Base-by-base conservation (phyloP, 2,797 vertebrate genomes). In the Ctenosaura bakeri region DNA sequence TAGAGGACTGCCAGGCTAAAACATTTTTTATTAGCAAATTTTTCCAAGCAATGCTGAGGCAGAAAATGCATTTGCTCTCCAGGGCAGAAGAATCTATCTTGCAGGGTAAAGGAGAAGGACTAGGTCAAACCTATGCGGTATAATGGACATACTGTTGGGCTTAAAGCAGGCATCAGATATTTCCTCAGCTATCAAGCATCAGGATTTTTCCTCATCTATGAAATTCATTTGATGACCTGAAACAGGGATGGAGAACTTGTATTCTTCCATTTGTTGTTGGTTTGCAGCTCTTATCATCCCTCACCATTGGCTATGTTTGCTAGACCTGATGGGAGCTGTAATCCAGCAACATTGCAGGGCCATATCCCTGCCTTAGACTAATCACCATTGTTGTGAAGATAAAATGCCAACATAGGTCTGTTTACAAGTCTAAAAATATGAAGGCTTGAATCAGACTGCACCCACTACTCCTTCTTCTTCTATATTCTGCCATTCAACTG, bases 41-140 rank as follows among this genome's bases (percentile, higher is more conserved):
- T 87, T 59, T 66, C 10, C 87, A 73, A 42, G 50, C 64, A 87
- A 52, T 18, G n/a, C 46, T 35, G 66, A 88, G 64, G 46, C 35
- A 73, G 87, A 32, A 88, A 71, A 54, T 74, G 66, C 62, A 80
- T 80, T 80, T 80, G 24, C 29, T 69, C 8, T 64, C 18, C 42
- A 32, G 35, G 38, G 4, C 74, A 78, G 73, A 66, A 64, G 24
- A 59, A 52, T 50, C 20, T 50, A 46, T 38, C 76, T 64, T 87
- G 9, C 74, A 87, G n/a, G 56, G 79, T 66, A 66, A 64, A 77
- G 22, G 16, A 79, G 62, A 78, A 78, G 69, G 64, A 22, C 6
- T 24, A 52, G 42, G 69, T 46, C 26, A 14, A 52, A 54, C 20
- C 10, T 8, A 12, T 52, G 38, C 32, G 18, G 64, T 69, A 29